Conservation (phyloP, 2,888 invertebrate genomes). For the Drosophila pseudotalamancana region DNA sequence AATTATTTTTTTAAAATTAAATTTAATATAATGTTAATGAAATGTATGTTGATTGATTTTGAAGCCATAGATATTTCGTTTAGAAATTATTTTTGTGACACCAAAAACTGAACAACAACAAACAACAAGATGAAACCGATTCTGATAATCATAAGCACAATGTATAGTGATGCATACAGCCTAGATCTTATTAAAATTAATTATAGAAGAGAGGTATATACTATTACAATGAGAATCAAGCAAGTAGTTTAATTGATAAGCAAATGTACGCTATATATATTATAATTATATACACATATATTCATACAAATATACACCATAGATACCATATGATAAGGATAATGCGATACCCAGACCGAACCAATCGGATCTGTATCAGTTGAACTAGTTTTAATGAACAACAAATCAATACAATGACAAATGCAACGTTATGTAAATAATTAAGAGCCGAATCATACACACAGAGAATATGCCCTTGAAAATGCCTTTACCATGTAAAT, state of each 20-base stretch:
- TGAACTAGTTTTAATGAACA: slow-evolving; percentile 67
- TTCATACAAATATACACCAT: slow-evolving; percentile 46
- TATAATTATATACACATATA: slow-evolving; percentile 23
- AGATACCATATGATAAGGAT: slow-evolving; percentile 30
- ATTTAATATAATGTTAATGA: slow-evolving; percentile 11
- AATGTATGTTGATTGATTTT: slow-evolving; percentile 40
- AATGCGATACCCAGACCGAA: slow-evolving; percentile 11
- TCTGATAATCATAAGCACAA: slow-evolving; percentile 78
- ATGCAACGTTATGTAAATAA: slow-evolving; percentile 51
- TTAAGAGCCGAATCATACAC: slow-evolving; percentile 29
- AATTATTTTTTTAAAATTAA: slow-evolving; percentile 55
- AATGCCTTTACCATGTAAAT: slow-evolving; percentile 65
- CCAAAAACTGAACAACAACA: slow-evolving; percentile 18
- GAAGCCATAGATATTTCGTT: slow-evolving; percentile 41
- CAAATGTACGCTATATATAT: slow-evolving; percentile 56
- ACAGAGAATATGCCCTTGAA: slow-evolving; percentile 49
- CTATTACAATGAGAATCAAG: slow-evolving; percentile 39
- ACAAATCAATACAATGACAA: slow-evolving; percentile 56
- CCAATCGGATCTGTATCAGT: slow-evolving; percentile 44
- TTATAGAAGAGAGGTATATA: slow-evolving; percentile 25
- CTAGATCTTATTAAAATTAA: slow-evolving; percentile 54
- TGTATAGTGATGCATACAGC: slow-evolving; percentile 34
- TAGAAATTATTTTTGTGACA: slow-evolving; percentile 25
- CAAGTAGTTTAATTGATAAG: slow-evolving; percentile 68
- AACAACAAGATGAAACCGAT: slow-evolving; percentile 36